Evolutionary conservation across 2,113 vertebrate species (phyloP), one percentile per base, ranked within the genome.

Genomic region (Periophthalmodon schlosseri): DNA sequence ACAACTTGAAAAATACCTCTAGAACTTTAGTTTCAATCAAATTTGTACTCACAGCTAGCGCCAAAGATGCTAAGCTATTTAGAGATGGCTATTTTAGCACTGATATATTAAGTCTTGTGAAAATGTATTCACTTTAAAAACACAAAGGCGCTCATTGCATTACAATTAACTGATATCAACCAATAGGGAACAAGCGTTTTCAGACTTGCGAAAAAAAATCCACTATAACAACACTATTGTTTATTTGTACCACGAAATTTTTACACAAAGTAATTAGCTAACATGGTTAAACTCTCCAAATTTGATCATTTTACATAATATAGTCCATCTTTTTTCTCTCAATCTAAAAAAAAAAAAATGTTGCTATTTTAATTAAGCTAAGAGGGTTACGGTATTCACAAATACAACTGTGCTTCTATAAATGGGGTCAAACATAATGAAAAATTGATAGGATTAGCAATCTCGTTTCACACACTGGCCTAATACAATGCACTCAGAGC

Each of bases 371-470:
- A 39, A 65, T 65, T 10, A 65, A n/a, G 33, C 20, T 44, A 44
- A 65, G 63, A 65, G 63, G 33, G 18, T 39, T 39, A 65, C 12
- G 63, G 33, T 44, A 44, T 4, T 65, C 34, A n/a, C 33, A 36
- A 21, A 39, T 44, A 39, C n/a, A 1, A 18, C 34, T 10, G 34
- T 44, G 34, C 33, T 39, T 34, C 63, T 21, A 5, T 34, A 20
- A 65, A 65, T 39, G 18, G 34, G 60, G 34, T 65, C 63, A 65
- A 65, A 44, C 20, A 39, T 39, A 65, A 65, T 65, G 63, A 65
- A 65, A 44, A 65, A n/a, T 39, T 39, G 63, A 65, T n/a, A 65
- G 63, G 63, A 65, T 65, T 64, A 64, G 28, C 15, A 64, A 64
- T 64, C 61, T 64, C 61, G 36, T 64, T 65, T 65, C 34, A 65